Conservation (phyloP, 2,888 invertebrate species). For the Sminthurinus aureus region DNA sequence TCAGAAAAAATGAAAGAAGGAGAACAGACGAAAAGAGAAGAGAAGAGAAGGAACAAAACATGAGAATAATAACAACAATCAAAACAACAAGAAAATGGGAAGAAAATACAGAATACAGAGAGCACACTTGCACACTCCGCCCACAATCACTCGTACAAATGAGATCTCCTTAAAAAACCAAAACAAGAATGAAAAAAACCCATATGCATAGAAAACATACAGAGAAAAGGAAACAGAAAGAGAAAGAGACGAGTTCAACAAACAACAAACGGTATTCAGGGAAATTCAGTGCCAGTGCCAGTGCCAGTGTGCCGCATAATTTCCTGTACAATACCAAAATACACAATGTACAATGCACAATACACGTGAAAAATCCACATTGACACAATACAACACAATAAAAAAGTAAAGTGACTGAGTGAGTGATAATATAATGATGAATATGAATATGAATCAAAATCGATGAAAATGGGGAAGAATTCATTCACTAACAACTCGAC, state of each 20-base stretch:
- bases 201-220: background rate
- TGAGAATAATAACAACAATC: background rate
- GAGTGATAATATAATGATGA: no score
- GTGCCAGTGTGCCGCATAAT: no score
- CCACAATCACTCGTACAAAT: conserved; percentile 25
- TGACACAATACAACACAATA: no score
- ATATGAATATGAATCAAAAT: no score
- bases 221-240: background rate
- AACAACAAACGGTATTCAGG: background rate
- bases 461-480: no score
- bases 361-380: no score
- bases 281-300: no score
- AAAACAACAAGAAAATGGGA: background rate
- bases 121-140: conserved; percentile 24
- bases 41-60: background rate
- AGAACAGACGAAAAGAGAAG: background rate
- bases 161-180: background rate
- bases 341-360: no score
- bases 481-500: no score
- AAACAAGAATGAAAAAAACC: background rate
- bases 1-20: background rate
- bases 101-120: background rate
- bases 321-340: no score
- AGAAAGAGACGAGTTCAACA: conserved; percentile 11
- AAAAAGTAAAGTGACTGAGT: no score